phyloP scores from a whole-genome alignment of 2,797 vertebrate species.

The Cuculus canorus region DNA sequence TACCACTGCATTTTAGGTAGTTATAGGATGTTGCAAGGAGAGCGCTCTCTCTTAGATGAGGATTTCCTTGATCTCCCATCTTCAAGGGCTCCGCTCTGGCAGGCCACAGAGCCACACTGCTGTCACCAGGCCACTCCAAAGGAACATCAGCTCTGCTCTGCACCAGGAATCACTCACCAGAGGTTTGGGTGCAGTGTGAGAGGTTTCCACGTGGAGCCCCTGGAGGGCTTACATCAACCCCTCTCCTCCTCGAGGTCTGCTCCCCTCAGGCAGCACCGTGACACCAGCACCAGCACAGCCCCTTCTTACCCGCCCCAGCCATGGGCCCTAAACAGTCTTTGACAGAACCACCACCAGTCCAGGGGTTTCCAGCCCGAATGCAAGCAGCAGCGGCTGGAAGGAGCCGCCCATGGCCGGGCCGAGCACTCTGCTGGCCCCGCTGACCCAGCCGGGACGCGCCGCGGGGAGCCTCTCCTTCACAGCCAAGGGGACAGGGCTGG shows the following conservation, averaged over 20 bases:
- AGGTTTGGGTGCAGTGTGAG: background rate
- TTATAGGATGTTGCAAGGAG: background rate
- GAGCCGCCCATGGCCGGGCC: background rate
- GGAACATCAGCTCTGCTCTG: background rate
- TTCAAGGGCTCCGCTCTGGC: background rate
- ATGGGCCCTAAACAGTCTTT: background rate
- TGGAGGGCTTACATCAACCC: accelerated
- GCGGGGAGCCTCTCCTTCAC: accelerated
- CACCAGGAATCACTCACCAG: accelerated
- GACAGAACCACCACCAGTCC: background rate
- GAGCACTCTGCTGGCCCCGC: background rate
- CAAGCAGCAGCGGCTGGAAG: background rate
- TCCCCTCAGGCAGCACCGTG: background rate
- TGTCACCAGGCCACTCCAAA: background rate
- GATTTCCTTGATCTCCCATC: background rate
- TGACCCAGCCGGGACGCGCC: accelerated
- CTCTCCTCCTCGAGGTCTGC: background rate
- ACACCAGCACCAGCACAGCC: background rate
- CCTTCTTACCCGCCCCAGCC: background rate
- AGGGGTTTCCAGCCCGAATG: background rate
- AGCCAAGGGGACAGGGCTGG: background rate
- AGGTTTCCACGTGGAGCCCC: accelerated
- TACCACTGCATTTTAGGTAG: accelerated
- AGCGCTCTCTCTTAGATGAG: accelerated
- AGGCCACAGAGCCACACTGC: accelerated